These are phyloP conservation scores for Amblyopsis rosae DNA, from an alignment of 2,113 vertebrate species.

Conservation along the genomic window DNA sequence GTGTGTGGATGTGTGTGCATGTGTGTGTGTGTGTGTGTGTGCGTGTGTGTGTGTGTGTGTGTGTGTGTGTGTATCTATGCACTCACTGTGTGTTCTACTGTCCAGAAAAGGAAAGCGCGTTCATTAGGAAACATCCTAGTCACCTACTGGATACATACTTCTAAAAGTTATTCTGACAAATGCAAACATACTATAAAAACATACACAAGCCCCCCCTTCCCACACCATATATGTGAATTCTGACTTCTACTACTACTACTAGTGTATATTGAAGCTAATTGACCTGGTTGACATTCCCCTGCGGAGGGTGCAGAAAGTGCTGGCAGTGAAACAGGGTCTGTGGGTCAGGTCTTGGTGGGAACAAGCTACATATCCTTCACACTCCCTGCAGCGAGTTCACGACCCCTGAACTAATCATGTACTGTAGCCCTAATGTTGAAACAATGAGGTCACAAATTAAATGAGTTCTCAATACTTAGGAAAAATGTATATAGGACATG, in stretches of 20 bases:
- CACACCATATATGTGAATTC: not conserved
- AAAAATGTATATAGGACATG: conserved; percentile 29
- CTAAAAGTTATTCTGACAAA: not conserved
- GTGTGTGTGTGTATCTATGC: not conserved
- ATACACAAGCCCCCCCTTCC: conserved; percentile 11
- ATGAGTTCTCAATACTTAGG: conserved; percentile 44
- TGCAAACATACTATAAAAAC: not conserved
- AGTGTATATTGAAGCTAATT: conserved; percentile 59
- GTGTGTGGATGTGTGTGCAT: not conserved
- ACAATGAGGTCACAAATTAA: conserved; percentile 50
- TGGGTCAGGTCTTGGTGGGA: conserved; percentile 68
- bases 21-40: not conserved
- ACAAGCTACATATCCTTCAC: conserved; percentile 57
- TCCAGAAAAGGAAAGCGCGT: not conserved
- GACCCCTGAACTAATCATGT: conserved; percentile 62
- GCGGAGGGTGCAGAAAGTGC: conserved; percentile 29
- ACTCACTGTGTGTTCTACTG: not conserved
- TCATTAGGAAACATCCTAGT: not conserved
- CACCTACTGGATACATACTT: not conserved
- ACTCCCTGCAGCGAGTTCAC: conserved; percentile 59
- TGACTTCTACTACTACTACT: conserved; percentile 42
- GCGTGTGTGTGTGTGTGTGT: not conserved
- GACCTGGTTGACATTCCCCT: conserved; percentile 56
- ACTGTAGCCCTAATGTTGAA: conserved; percentile 56
- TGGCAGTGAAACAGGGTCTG: conserved; percentile 60